Conservation (phyloP, 2,888 invertebrate species). For the Beris morrisii region DNA sequence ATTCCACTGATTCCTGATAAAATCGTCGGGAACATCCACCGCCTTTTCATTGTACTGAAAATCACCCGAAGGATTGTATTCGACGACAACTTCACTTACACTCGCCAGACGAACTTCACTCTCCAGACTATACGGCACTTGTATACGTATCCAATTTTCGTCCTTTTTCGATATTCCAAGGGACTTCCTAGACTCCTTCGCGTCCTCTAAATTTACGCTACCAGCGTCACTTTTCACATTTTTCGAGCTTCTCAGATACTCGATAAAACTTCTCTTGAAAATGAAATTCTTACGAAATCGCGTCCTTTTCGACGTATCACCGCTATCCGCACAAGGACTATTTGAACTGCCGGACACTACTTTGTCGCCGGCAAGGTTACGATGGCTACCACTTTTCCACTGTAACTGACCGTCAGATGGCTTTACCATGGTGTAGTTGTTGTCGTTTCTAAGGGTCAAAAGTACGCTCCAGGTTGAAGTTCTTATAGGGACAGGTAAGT, state of each 20-base stretch:
- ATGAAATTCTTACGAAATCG: slow-evolving; percentile 1
- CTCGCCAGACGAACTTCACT: slow-evolving; percentile 11
- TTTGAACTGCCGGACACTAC: no score
- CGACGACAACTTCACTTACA: slow-evolving; percentile 22
- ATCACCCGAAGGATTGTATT: slow-evolving; percentile 16
- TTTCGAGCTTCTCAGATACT: slow-evolving; percentile 5
- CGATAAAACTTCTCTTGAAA: slow-evolving; percentile 12
- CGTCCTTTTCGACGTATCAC: not conserved
- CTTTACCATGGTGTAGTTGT: no score
- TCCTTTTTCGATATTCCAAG: slow-evolving; percentile 30
- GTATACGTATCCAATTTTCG: slow-evolving; percentile 39
- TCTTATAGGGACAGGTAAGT: no score
- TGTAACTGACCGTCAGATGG: no score
- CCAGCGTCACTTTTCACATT: not conserved
- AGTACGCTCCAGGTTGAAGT: no score
- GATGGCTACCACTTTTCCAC: no score
- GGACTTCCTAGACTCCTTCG: not conserved
- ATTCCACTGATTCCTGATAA: slow-evolving; percentile 34
- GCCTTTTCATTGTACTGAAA: slow-evolving; percentile 36
- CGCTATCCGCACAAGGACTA: not conserved
- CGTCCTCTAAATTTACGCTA: slow-evolving; percentile 3
- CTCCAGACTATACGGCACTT: slow-evolving; percentile 34
- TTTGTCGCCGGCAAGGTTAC: no score
- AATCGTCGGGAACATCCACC: slow-evolving; percentile 39
- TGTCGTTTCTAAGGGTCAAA: no score